Evolutionary conservation across 1,140 invertebrate species (phyloP), one percentile per base, ranked within the genome.

Genomic region (Paracyclopina nana): DNA sequence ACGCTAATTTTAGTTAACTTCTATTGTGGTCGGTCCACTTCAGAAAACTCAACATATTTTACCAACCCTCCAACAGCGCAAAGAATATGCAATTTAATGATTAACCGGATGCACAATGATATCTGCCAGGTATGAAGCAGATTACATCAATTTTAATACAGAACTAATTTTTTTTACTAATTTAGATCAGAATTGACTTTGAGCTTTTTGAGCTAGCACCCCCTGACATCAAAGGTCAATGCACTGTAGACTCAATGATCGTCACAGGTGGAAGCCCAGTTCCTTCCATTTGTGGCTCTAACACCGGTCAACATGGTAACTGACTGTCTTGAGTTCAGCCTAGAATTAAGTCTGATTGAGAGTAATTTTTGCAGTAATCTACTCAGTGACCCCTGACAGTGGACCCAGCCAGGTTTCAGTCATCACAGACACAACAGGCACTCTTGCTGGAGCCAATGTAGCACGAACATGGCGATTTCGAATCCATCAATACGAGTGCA

Each of bases 31-130:
- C 14, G 34, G 4, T 4, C 34, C 34, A 38, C 34, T 9, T 38
- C 34, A 5, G 34, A 38, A n/a, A 38, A 38, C 20, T 2, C n/a
- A 38, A 38, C 34, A n/a, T 38, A 38, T 38, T 38, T 38, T 38
- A 20, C 20, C 2, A 38, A 38, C 20, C 34, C 34, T 16, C 34
- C 34, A 5, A 38, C 34, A n/a, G 20, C 34, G 14, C 34, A 38
- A 38, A 2, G 34, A 20, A 38, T 38, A 5, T 38, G 34, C 34
- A 38, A 38, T 20, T 8, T 38, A 2, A 38, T 38, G 34, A 38
- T 38, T 8, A 38, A 38, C 34, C 34, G 34, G n/a, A 38, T 38
- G 34, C 14, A 38, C 8, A 20, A 38, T 20, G 34, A 38, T 5
- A 38, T 38, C 34, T 38, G 34, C 8, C 34, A 38, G 34, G 34